These are phyloP conservation scores for Sinella curviseta DNA, from an alignment of 1,140 invertebrate species.

Conservation along the genomic window DNA sequence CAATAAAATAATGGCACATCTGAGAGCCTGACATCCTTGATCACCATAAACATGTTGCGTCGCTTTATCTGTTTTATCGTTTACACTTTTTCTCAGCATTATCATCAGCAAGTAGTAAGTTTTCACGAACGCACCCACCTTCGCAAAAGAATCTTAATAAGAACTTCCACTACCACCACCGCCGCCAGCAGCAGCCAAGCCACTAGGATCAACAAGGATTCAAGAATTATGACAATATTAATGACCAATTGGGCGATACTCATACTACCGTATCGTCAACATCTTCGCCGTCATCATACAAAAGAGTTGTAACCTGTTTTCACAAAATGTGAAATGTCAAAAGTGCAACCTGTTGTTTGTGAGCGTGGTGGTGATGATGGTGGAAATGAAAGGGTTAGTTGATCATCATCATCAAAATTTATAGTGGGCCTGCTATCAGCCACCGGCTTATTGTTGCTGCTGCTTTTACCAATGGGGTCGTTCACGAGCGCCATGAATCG, in stretches of 20 bases:
- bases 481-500: too few species aligned
- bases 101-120: too few species aligned
- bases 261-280: not conserved
- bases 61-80: not conserved
- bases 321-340: constrained; percentile 14
- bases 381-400: not conserved
- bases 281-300: not conserved
- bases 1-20: not conserved
- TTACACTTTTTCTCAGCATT: not conserved
- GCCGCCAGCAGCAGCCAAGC: not conserved
- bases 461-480: too few species aligned
- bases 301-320: not conserved
- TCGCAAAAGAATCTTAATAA: not conserved
- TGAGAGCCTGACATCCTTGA: not conserved
- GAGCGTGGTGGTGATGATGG: too few species aligned
- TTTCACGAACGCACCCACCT: not conserved
- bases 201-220: too few species aligned
- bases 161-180: not conserved
- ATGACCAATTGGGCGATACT: too few species aligned
- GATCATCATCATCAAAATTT: too few species aligned
- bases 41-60: not conserved
- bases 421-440: too few species aligned
- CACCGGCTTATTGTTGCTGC: too few species aligned
- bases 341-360: constrained; percentile 17
- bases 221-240: too few species aligned